Evolutionary conservation across 2,113 vertebrate species (phyloP).

Genomic region (Falco punctatus): DNA sequence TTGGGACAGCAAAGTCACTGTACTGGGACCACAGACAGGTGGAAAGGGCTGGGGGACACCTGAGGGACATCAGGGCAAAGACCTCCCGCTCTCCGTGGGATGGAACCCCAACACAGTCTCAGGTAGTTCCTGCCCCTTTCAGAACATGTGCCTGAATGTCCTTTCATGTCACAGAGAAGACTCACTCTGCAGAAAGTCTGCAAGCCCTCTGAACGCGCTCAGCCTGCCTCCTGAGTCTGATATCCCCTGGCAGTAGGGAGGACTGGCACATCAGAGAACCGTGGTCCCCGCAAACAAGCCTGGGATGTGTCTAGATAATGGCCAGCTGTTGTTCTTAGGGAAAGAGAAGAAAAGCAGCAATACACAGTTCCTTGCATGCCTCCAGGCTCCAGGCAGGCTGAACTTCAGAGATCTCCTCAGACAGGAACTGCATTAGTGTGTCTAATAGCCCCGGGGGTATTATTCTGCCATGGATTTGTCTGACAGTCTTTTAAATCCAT

Average conservation of each 20-base stretch:
- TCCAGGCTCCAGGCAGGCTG: neutral
- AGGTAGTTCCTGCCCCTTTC: neutral
- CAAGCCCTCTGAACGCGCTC: neutral
- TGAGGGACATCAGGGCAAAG: neutral
- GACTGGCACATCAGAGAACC: neutral
- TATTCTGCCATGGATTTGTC: neutral
- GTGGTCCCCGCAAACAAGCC: neutral
- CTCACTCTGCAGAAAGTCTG: neutral
- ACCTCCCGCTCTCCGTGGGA: too few relatives aligned
- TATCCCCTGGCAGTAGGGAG: neutral
- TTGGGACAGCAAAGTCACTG: neutral
- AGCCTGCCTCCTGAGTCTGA: accelerated
- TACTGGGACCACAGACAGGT: neutral
- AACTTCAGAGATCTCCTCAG: neutral
- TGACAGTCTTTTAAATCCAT: neutral
- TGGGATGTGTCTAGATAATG: neutral
- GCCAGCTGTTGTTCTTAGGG: neutral
- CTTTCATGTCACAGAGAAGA: neutral
- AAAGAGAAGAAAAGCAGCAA: neutral
- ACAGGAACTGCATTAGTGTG: neutral
- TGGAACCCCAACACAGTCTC: accelerated
- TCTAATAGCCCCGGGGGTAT: neutral
- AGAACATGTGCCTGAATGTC: neutral
- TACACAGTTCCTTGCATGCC: accelerated
- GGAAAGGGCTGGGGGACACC: neutral